These are phyloP conservation scores for Hermaeophaga mercurialis DNA, from an alignment of 2,888 invertebrate species.

Conservation along the genomic window DNA sequence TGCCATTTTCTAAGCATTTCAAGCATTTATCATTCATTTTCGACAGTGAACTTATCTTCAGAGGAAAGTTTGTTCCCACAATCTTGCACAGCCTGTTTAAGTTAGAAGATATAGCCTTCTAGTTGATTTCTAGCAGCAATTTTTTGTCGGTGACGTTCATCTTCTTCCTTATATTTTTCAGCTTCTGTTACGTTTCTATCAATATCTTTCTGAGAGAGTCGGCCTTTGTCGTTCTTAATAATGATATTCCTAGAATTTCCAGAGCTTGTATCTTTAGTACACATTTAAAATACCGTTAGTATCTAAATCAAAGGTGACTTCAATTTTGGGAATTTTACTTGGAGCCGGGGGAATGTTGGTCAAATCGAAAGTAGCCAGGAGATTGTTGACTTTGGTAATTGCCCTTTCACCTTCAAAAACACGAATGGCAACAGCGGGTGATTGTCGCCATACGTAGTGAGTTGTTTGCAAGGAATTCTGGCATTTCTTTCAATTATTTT, in stretches of 20 bases:
- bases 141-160: slow-evolving; percentile 70
- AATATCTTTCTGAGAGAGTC: slow-evolving; percentile 80
- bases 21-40: slow-evolving; percentile 63
- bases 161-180: slow-evolving; percentile 74
- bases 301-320: slow-evolving; percentile 75
- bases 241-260: slow-evolving; percentile 75
- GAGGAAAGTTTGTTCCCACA: slow-evolving; percentile 67
- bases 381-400: slow-evolving; percentile 80
- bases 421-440: slow-evolving; percentile 65
- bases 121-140: slow-evolving; percentile 73
- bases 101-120: slow-evolving; percentile 71
- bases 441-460: slow-evolving; percentile 71
- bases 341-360: slow-evolving; percentile 75
- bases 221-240: slow-evolving; percentile 82
- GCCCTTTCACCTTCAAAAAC: slow-evolving; percentile 75
- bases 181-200: slow-evolving; percentile 79
- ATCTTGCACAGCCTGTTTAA: slow-evolving; percentile 70
- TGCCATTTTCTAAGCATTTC: slow-evolving; percentile 71
- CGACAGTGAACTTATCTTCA: slow-evolving; percentile 66
- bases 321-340: slow-evolving; percentile 70
- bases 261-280: slow-evolving; percentile 63
- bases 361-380: slow-evolving; percentile 68
- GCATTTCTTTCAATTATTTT: slow-evolving; percentile 64
- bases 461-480: slow-evolving; percentile 64
- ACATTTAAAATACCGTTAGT: slow-evolving; percentile 73